Conservation (phyloP, 2,797 vertebrate species). For the Neomorphus geoffroyi region DNA sequence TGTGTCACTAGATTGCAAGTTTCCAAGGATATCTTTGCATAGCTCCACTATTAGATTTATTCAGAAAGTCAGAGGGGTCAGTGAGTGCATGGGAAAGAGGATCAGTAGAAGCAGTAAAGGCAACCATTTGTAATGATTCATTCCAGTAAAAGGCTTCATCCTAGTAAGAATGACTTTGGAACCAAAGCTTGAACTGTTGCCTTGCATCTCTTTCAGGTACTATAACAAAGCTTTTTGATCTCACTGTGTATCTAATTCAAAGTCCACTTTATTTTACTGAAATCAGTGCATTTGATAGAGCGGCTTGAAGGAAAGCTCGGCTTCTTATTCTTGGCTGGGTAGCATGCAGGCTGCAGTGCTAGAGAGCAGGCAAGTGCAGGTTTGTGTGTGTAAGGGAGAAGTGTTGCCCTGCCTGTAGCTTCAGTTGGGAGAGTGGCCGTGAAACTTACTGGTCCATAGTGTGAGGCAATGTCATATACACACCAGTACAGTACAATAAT, state of each 20-base stretch:
- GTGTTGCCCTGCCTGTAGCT: neutral
- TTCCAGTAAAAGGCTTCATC: constrained; percentile 14
- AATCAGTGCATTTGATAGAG: neutral
- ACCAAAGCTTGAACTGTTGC: neutral
- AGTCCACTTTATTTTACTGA: neutral
- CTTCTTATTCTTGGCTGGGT: neutral
- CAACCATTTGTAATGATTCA: constrained; percentile 25
- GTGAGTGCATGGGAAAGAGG: constrained; percentile 73
- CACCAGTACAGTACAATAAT: neutral
- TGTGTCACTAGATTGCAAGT: constrained; percentile 48
- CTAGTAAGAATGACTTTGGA: neutral
- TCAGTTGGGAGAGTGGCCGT: neutral
- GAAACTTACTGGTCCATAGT: too few species aligned
- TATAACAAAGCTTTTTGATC: neutral
- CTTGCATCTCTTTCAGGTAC: neutral
- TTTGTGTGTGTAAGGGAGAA: neutral
- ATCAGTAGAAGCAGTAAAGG: constrained; percentile 44
- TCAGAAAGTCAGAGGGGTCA: constrained; percentile 58
- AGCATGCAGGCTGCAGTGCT: neutral
- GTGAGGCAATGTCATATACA: rapidly evolving
- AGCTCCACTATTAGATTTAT: constrained; percentile 58
- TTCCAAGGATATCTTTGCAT: constrained; percentile 71
- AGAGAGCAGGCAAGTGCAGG: neutral
- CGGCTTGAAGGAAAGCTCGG: rapidly evolving
- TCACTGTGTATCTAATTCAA: neutral